Base-by-base conservation (phyloP, 1,140 invertebrate species). In the Episyrphus balteatus region DNA sequence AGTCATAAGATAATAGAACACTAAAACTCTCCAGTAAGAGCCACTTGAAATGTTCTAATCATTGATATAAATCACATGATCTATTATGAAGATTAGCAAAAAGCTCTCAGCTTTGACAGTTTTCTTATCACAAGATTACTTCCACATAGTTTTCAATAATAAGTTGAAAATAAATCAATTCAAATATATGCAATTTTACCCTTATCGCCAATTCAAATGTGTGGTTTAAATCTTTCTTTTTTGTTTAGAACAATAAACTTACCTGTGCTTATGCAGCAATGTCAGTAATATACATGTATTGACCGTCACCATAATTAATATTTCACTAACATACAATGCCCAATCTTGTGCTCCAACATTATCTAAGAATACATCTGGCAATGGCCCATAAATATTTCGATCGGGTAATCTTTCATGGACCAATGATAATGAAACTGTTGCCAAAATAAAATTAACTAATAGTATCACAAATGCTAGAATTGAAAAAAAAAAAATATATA, bases 341-440 rank as follows among this genome's bases (percentile, higher is more conserved):
- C 85, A 88, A 58, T 84, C 80, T 42, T 75, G 69, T 42, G 78
- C 75, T 42, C 71, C 70, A 34, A 92, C 69, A 59, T 83, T 80
- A 69, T 91, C 86, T 33, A 92, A 74, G 53, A 90, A 74, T 34
- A 87, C 73, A 64, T 93, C 89, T 21, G 85, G 85, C 45, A 93
- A 75, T 31, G 87, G 86, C 41, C 73, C 72, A 55, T 82, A 81
- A 1, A 69, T 74, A 19, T 75, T 70, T 48, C 81, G 71, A 67
- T 88, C 82, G 33, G 88, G 88, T 42, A 92, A 79, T 49, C 83
- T 75, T 65, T 92, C 87, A 70, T 93, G 88, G 41, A 88, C 82
- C 56, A 91, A 67, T 38, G 88, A 84, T 52, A 93, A 74, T 5
- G 87, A 86, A 49, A 79, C 68, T 26, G 80, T 77, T 14, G 79